Base-by-base conservation (phyloP, 30 jellyfish, hydroid and myxozoan genomes). In the Morbakka virulenta region DNA sequence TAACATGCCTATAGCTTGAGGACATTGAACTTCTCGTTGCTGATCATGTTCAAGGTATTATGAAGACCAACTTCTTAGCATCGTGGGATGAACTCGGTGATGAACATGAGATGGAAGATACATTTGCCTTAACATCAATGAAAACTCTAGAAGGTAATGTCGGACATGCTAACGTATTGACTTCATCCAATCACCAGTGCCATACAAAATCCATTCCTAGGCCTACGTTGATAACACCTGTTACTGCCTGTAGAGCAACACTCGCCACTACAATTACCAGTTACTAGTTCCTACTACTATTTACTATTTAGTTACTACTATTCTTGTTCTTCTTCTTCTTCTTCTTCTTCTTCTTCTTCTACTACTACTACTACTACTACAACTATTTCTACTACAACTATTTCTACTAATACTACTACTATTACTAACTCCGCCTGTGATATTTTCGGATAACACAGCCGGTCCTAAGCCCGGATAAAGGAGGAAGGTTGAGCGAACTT, bases 21-120 rank as follows among this genome's bases (percentile, higher is more conserved):
- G 98, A 92, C 62, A 77, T 92, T 0, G 98, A 92, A 27, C 80
- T 92, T 35, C 93, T 92, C 1, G 98, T 92, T 0, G 98, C 98
- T 2, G 98, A 92, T 64, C 95, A 82, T 52, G 98, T 92, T 30
- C 98, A 92, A 74, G 98, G 98, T 0, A 91, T 84, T 3, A 94
- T 92, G 78, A 85, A 94, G 47, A 92, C 98, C 23, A 92, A 92
- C 73, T 92, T 92, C 84, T 62, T 86, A 80, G 98, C 98, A 1
- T 84, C 98, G 32, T 92, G 98, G 98, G 98, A 92, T 72, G 98
- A 92, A 32, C 36, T 92, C 21, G 98, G 95, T 0, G 98, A 92
- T 63, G 92, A 51, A 2, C 64, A 87, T 67, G 95, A 92, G 64
- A 85, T 84, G 95, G 96, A 92, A 53, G 98, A 92, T 41, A 92